These are phyloP conservation scores for Parambassis ranga DNA, from an alignment of 2,797 vertebrate species.

Conservation along the genomic window DNA sequence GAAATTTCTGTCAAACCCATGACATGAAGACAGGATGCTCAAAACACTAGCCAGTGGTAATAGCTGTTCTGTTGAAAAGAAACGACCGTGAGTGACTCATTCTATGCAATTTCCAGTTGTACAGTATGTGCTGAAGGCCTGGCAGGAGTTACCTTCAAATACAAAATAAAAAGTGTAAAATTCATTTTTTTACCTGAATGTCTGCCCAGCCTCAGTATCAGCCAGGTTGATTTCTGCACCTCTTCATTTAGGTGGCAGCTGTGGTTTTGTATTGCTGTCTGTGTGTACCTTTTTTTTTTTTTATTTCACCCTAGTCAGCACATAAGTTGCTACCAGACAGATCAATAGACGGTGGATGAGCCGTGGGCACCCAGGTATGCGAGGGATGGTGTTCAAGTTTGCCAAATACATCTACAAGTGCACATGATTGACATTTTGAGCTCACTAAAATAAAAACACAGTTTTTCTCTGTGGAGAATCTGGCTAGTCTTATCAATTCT, in stretches of 20 bases:
- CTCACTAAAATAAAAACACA: background rate
- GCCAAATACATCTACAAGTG: background rate
- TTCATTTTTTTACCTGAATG: background rate
- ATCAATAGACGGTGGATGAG: background rate
- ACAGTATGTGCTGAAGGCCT: background rate
- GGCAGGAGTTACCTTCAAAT: conserved; percentile 3
- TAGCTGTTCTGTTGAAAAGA: background rate
- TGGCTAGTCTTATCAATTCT: background rate
- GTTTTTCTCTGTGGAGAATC: background rate
- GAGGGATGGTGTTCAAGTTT: background rate
- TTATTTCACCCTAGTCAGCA: conserved; percentile 9
- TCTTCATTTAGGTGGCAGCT: too few relatives aligned
- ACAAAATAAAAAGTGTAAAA: background rate
- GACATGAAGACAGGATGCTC: background rate
- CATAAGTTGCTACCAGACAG: conserved; percentile 5
- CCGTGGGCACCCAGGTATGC: background rate
- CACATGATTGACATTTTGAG: background rate
- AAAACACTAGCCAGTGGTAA: background rate
- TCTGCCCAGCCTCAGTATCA: too few relatives aligned
- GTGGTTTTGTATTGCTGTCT: background rate
- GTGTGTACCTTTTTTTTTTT: background rate
- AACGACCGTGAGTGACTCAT: background rate
- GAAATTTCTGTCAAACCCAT: background rate
- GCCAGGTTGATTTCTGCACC: too few relatives aligned
- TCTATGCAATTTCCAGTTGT: background rate